Evolutionary conservation across 92 coral and sea anemone genomes (phyloP), one percentile per base, ranked within the genome.

Genomic region (Epizoanthus scotinus): DNA sequence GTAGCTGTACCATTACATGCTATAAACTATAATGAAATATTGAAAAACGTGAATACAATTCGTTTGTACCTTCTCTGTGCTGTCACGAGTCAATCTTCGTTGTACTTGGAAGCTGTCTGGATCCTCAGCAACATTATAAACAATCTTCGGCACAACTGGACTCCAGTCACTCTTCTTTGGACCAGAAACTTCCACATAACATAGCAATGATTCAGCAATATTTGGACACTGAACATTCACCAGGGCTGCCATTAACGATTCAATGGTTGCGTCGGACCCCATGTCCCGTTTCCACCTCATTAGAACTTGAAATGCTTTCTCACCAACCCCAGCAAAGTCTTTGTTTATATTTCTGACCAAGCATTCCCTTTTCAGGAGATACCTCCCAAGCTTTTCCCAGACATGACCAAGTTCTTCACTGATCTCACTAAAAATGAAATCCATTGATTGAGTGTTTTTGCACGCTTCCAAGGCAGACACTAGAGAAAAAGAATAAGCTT

Each of bases 301-400:
- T 22, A 95, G 84, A 36, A 95, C 60, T 65, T 93, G 98, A 71
- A 79, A 90, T 6, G 98, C 94, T 36, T 89, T 92, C 83, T 95
- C 98, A 18, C 87, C 67, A 14, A 86, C 95, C 79, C 89, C 71
- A 3, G 70, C 70, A 82, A 72, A 87, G 62, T 95, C 98, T 38
- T 63, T 91, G 62, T 93, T 87, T 47, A 95, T 95, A 58, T 93
- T 91, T 38, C 89, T 83, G 81, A 95, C 88, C 2, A 89, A 50
- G 79, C 95, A 86, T 55, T 85, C 97, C 49, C 72, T 95, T 1
- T 74, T 67, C 5, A 84, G 68, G 28, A 95, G 71, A 40, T 82
- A 64, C 14, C 94, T 84, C 22, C 98, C 98, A 56, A 91, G 83
- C 28, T 71, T 88, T 84, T 78, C 91, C 98, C 98, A 95, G 38